Conservation (phyloP, 2,888 invertebrate species). For the Troglohyphantes excavatus region DNA sequence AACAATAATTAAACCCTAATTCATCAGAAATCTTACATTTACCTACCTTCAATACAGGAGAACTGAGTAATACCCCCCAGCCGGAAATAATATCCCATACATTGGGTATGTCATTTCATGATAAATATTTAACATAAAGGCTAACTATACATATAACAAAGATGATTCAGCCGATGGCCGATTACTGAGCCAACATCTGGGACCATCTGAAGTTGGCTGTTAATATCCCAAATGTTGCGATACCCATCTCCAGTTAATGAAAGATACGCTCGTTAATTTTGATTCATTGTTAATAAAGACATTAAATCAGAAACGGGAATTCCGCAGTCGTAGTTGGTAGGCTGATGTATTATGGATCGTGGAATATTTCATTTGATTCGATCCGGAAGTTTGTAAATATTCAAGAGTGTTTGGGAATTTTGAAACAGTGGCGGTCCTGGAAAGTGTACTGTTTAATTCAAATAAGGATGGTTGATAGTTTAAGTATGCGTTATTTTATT, state of each 20-base stretch:
- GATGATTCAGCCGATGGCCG: not conserved
- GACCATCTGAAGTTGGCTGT: constrained; percentile 36
- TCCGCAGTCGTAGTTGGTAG: not conserved
- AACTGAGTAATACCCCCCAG: constrained; percentile 5
- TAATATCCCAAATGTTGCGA: constrained; percentile 9
- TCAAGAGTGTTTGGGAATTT: too few relatives aligned
- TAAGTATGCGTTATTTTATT: too few relatives aligned
- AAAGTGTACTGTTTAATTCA: too few relatives aligned
- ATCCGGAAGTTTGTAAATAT: too few relatives aligned
- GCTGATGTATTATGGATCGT: too few relatives aligned
- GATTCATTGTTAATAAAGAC: constrained; percentile 67
- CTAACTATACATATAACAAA: constrained; percentile 25
- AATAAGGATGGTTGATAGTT: too few relatives aligned
- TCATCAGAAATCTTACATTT: too few relatives aligned
- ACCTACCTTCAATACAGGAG: too few relatives aligned
- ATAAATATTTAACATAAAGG: constrained; percentile 53
- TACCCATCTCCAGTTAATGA: constrained; percentile 20
- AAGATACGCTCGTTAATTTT: constrained; percentile 35
- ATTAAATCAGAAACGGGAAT: constrained; percentile 27
- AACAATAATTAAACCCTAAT: too few relatives aligned
- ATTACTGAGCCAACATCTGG: constrained; percentile 21
- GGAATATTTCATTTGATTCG: too few relatives aligned
- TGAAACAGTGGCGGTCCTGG: too few relatives aligned
- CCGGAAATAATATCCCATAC: constrained; percentile 13
- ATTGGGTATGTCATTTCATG: constrained; percentile 23